Evolutionary conservation across 2,888 invertebrate genomes (phyloP).

Genomic region (Cheilosia vulpina): DNA sequence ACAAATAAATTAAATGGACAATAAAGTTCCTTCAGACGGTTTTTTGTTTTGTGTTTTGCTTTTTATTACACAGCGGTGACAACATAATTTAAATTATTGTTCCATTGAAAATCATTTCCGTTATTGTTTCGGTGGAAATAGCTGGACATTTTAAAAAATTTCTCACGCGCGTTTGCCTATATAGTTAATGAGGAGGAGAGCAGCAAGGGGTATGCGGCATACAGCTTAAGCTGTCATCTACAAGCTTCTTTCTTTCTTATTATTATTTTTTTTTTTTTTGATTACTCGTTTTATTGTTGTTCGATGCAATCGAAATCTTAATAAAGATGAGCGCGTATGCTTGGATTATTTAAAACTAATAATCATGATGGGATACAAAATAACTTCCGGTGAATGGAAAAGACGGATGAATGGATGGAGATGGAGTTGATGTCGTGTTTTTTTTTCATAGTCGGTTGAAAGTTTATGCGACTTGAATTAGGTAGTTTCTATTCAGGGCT

Average conservation of each 20-base stretch:
- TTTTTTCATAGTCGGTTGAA: background rate
- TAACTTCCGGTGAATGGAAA: constrained; percentile 33
- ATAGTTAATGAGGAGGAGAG: constrained; percentile 20
- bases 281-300: constrained; percentile 33
- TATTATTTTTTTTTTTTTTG: background rate
- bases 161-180: constrained; percentile 61
- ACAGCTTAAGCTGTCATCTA: constrained; percentile 11
- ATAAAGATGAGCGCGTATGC: constrained; percentile 17
- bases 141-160: constrained; percentile 64
- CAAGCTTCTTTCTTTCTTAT: constrained; percentile 41
- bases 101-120: constrained; percentile 71
- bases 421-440: background rate
- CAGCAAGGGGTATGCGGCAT: too few species aligned
- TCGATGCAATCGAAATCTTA: constrained; percentile 48
- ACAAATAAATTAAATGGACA: constrained; percentile 1
- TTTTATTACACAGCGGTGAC: constrained; percentile 36
- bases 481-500: constrained; percentile 9
- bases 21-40: background rate
- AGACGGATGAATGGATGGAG: background rate
- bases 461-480: constrained; percentile 9
- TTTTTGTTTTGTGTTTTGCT: too few species aligned
- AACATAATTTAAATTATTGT: constrained; percentile 69
- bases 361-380: constrained; percentile 19
- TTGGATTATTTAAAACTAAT: constrained; percentile 25
- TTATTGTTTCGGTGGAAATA: constrained; percentile 50